Conservation (phyloP, 1,140 invertebrate species). For the Heliconius nattereri region DNA sequence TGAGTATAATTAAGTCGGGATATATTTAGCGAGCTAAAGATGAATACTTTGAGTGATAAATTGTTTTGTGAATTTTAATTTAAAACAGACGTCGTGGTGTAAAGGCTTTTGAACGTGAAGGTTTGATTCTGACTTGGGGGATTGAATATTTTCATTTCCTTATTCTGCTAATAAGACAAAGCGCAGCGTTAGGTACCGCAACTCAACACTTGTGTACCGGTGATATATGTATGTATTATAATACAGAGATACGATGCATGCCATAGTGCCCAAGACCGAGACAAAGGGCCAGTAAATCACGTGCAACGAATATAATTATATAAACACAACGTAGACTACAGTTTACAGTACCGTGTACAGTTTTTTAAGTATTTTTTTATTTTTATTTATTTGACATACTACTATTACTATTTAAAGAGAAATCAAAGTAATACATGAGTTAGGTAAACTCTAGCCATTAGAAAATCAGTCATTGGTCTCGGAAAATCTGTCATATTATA, state of each 20-base stretch:
- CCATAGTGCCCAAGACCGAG: background rate
- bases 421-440: no score
- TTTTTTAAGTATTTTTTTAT: background rate
- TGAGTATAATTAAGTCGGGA: background rate
- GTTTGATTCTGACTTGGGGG: background rate
- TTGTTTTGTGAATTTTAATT: background rate
- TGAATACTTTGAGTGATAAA: background rate
- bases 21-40: background rate
- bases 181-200: background rate
- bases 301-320: background rate
- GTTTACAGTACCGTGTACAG: background rate
- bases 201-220: background rate
- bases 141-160: background rate
- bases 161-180: background rate
- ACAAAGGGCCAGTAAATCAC: conserved; percentile 2
- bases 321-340: background rate
- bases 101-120: background rate
- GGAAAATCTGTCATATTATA: no score
- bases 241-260: background rate
- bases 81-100: background rate
- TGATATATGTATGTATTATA: background rate
- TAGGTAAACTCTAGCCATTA: no score
- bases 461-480: no score
- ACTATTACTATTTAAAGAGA: no score
- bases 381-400: no score